Conservation (phyloP, 2,888 invertebrate species). For the Caenorhabditis imperialis region DNA sequence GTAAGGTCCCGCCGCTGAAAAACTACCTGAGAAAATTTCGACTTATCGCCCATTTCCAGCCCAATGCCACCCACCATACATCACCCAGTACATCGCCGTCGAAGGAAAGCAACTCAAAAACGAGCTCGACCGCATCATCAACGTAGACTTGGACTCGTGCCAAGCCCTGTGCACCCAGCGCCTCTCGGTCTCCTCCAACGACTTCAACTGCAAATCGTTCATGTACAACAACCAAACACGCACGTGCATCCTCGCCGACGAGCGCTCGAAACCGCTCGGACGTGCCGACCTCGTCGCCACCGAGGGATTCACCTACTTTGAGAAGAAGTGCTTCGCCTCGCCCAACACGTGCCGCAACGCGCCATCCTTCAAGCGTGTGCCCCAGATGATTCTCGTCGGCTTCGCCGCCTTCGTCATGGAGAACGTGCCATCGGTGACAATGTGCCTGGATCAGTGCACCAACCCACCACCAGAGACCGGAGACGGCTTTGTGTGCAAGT, state of each 20-base stretch:
- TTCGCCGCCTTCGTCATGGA: conserved; percentile 78
- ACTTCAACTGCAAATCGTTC: conserved; percentile 78
- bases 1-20: too few relatives aligned
- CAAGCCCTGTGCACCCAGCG: conserved; percentile 76
- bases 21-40: too few relatives aligned
- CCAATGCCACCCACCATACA: conserved; percentile 77
- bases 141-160: conserved; percentile 74
- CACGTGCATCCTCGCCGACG: conserved; percentile 76
- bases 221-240: conserved; percentile 76
- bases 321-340: conserved; percentile 78
- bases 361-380: conserved; percentile 76
- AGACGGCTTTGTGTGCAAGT: conserved; percentile 77
- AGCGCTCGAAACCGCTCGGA: conserved; percentile 76
- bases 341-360: conserved; percentile 77
- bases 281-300: conserved; percentile 71
- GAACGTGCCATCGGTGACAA: conserved; percentile 77
- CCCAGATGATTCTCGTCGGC: conserved; percentile 78
- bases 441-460: conserved; percentile 78
- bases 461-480: conserved; percentile 78
- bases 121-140: conserved; percentile 74
- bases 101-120: conserved; percentile 73
- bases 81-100: conserved; percentile 78
- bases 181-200: conserved; percentile 72
- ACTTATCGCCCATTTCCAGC: conserved; percentile 61
- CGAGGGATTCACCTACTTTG: conserved; percentile 75